These are phyloP conservation scores for Lucifuga dentata DNA, from an alignment of 2,113 vertebrate species.

Conservation along the genomic window DNA sequence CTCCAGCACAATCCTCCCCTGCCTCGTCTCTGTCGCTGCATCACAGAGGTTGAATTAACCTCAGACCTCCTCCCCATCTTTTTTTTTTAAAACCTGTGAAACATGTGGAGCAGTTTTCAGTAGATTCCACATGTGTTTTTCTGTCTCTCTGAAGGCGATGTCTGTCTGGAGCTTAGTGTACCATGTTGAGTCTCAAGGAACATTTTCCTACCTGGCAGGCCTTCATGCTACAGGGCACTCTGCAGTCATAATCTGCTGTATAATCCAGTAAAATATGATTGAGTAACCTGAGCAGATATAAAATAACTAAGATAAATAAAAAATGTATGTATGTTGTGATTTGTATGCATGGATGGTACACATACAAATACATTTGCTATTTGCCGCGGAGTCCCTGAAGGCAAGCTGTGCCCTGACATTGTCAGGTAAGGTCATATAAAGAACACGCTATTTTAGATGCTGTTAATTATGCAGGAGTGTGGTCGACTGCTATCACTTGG, in stretches of 20 bases:
- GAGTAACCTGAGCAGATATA: too few species aligned
- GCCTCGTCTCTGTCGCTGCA: slow-evolving; percentile 43
- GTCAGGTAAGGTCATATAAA: slow-evolving; percentile 75
- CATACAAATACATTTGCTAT: slow-evolving; percentile 51
- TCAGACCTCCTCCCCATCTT: slow-evolving; percentile 11
- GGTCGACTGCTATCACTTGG: slow-evolving; percentile 61
- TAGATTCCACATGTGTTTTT: slow-evolving; percentile 48
- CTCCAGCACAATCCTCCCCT: slow-evolving; percentile 53
- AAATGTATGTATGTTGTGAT: slow-evolving; percentile 5
- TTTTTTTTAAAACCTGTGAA: slow-evolving; percentile 34
- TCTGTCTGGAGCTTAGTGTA: slow-evolving; percentile 17
- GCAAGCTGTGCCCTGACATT: slow-evolving; percentile 49
- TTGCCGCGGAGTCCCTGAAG: slow-evolving; percentile 41
- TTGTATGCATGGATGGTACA: neutral
- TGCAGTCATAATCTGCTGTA: neutral
- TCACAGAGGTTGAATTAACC: slow-evolving; percentile 42
- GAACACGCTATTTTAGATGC: slow-evolving; percentile 70
- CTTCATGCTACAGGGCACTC: slow-evolving; percentile 15
- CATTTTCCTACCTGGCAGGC: slow-evolving; percentile 28
- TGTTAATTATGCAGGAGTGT: slow-evolving; percentile 77
- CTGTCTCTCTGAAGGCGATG: slow-evolving; percentile 28
- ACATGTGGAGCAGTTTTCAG: slow-evolving; percentile 26
- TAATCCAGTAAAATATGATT: neutral
- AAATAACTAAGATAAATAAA: neutral
- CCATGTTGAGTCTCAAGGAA: slow-evolving; percentile 25